Base-by-base conservation (phyloP, 2,888 invertebrate genomes). In the Phaonia tiefii region DNA sequence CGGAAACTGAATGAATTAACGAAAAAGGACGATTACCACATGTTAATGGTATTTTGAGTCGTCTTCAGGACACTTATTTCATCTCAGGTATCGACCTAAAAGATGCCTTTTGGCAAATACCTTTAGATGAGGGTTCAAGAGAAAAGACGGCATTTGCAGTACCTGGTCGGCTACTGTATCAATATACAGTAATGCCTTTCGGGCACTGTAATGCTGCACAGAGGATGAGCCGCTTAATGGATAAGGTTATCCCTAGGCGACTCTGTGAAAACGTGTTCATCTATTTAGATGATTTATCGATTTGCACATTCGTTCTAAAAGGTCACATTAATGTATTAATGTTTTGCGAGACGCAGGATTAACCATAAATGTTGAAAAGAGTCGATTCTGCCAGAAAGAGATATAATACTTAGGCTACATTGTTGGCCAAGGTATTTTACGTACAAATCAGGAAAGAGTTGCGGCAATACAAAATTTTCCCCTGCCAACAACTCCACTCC, bases 231-330 rank as follows among this genome's bases (percentile, higher is more conserved):
- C 49, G 75, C 2, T 11, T 63, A 15, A 70, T 69, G 75, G 69
- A 70, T 42, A 69, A 75, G 15, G 60, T 75, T 2, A 73, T 65
- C 4, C 73, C 73, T 1, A 39, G 58, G 26, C 46, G 69, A 22
- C 46, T 69, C 42, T 31, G 60, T 17, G 76, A 71, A 20, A 76
- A 71, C 22, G 71, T 76, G 1, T 76, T 76, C 17, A 69, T 75
- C 11, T 75, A 75, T 42, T 22, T 75, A 11, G 69, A 75, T 25
- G 75, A 75, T 39, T 11, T 75, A 17, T 49, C 67, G 8, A 46
- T 75, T 26, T 74, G 65, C 15, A 46, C 54, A 2, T 13, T 66
- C 4, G 67, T 60, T n/a, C 72, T 78, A 11, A 44, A 65, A 26
- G 63, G 42, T 17, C 78, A 73, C 44, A 22, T 78, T 11, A 13